Evolutionary conservation across 2,888 invertebrate species (phyloP).

Genomic region (Lithophane ornitopus): DNA sequence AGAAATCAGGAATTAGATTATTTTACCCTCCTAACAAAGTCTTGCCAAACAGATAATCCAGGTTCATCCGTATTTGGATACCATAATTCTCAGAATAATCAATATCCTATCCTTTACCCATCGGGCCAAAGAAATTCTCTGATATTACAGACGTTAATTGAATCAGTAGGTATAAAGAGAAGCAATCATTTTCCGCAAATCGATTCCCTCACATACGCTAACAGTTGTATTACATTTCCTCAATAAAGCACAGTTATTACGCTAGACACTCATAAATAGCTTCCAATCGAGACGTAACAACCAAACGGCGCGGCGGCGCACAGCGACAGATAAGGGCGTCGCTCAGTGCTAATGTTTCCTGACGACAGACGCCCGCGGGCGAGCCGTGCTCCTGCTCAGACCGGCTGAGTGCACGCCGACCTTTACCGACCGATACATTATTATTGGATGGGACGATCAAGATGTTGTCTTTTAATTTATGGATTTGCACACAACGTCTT

Average conservation of each 20-base stretch:
- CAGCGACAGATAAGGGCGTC: slow-evolving; percentile 36
- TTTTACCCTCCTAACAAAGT: neutral
- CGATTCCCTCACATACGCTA: slow-evolving; percentile 9
- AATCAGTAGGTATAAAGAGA: slow-evolving; percentile 3
- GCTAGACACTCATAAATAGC: slow-evolving; percentile 44
- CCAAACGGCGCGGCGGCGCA: slow-evolving; percentile 21
- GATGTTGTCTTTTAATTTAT: slow-evolving; percentile 18
- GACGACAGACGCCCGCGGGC: slow-evolving; percentile 35
- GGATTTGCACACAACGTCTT: neutral
- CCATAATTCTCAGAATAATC: neutral
- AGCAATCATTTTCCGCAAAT: slow-evolving; percentile 20
- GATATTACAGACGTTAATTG: neutral
- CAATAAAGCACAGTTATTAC: slow-evolving; percentile 47
- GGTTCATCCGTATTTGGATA: neutral
- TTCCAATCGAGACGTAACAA: slow-evolving; percentile 46
- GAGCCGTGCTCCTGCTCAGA: slow-evolving; percentile 4
- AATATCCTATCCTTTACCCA: neutral
- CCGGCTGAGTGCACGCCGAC: neutral
- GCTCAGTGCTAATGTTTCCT: slow-evolving; percentile 54
- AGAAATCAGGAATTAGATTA: neutral
- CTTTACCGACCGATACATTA: slow-evolving; percentile 2
- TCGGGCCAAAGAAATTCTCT: neutral
- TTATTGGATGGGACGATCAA: neutral
- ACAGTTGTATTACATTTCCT: slow-evolving; percentile 36
- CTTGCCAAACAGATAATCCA: neutral